phyloP scores from a whole-genome alignment of 1,140 invertebrate species.

The Brachionus plicatilis region DNA sequence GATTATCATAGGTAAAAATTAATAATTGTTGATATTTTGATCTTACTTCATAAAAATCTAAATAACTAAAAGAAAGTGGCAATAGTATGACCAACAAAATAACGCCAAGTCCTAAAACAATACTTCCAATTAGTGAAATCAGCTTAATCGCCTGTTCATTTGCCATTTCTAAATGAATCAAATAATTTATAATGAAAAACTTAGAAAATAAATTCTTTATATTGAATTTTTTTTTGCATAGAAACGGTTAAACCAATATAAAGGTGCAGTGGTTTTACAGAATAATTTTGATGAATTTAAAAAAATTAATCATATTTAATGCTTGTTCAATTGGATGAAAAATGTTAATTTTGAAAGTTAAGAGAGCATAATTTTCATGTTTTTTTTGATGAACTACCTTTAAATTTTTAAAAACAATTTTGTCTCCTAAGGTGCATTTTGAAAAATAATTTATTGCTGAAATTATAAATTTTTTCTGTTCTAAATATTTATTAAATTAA shows the following conservation, averaged over 20 bases:
- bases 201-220: not conserved
- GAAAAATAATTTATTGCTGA: too few species aligned
- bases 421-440: too few species aligned
- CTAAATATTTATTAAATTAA: too few species aligned
- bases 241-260: not conserved
- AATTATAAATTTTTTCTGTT: too few species aligned
- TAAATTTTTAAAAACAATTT: not conserved
- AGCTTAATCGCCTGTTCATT: not conserved
- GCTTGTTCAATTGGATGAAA: not conserved
- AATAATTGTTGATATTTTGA: not conserved
- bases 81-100: constrained; percentile 42
- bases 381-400: not conserved
- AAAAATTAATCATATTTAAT: not conserved
- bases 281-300: not conserved
- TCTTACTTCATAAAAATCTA: constrained; percentile 44
- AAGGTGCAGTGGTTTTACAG: not conserved
- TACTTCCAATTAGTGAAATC: not conserved
- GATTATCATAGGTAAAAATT: not conserved
- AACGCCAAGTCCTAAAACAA: not conserved
- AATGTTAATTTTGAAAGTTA: not conserved
- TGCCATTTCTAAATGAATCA: constrained; percentile 18
- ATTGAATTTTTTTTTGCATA: not conserved
- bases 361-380: not conserved
- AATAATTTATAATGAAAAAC: not conserved
- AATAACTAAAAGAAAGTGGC: constrained; percentile 42